Percentiles rank a stretch among this genome's conserved stretches.
Evolutionary conservation across 1,140 invertebrate genomes (phyloP).

Genomic region (Mylabris phalerata): DNA sequence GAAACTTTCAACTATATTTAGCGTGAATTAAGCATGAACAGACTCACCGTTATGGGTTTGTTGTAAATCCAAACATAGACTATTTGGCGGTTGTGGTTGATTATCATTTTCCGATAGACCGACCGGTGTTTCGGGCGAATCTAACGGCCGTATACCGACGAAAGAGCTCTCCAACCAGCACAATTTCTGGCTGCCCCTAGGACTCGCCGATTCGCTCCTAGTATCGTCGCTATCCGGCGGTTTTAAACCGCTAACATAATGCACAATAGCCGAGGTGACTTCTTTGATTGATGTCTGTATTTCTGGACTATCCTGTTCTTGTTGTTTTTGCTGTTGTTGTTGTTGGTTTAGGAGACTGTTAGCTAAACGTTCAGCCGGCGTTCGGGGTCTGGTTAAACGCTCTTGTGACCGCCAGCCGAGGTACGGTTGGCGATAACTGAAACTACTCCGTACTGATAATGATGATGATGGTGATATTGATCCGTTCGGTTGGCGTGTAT

Average conservation of each 20-base stretch:
- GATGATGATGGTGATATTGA: constrained; percentile 34
- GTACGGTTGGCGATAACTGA: constrained; percentile 70
- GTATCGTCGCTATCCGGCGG: constrained; percentile 38
- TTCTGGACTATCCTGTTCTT: constrained; percentile 56
- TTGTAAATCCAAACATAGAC: constrained; percentile 46
- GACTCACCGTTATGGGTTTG: constrained; percentile 59
- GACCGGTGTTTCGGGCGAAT: constrained; percentile 74
- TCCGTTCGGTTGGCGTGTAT: constrained; percentile 42
- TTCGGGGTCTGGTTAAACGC: constrained; percentile 64
- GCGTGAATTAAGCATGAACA: background rate
- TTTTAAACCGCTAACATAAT: constrained; percentile 77
- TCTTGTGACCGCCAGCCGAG: constrained; percentile 86
- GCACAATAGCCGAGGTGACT: constrained; percentile 87
- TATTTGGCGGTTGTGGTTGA: background rate
- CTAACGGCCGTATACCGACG: constrained; percentile 73
- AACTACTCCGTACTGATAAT: constrained; percentile 49
- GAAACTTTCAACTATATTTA: too few species aligned
- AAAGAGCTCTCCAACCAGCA: constrained; percentile 90
- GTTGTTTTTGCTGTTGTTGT: constrained; percentile 27
- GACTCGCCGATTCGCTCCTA: constrained; percentile 34
- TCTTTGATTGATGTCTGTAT: constrained; percentile 86
- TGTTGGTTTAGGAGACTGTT: constrained; percentile 52
- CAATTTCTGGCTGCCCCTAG: constrained; percentile 50
- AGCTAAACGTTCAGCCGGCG: constrained; percentile 74
- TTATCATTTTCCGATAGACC: constrained; percentile 45